Base-by-base conservation (phyloP, 2,797 vertebrate genomes). In the Pteropus rufus region DNA sequence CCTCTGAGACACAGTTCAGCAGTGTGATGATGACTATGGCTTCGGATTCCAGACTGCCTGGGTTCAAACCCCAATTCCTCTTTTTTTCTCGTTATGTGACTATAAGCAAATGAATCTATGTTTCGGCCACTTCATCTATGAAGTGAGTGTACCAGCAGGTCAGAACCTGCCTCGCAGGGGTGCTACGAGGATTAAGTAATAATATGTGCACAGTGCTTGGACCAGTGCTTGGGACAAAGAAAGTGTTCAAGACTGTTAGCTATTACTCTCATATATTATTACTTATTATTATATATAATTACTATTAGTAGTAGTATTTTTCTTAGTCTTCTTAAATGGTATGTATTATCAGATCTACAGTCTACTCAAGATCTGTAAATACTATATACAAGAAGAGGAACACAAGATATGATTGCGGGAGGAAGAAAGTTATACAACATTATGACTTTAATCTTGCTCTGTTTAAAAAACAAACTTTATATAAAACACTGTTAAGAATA, bases 281-380 rank as follows among this genome's bases (percentile, higher is more conserved):
- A 21, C 6, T 60, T 60, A n/a, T 8, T 44, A 29, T n/a, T 46
- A 56, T 29, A 39, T 46, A 44, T 79, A 19, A 70, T 56, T 81
- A 87, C 18, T 26, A 70, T 29, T 16, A 46, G 6, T 54, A 39
- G 7, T 16, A 83, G 11, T 52, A 41, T 31, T 80, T 58, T 82
- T 58, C 39, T 16, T 34, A 82, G 46, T 82, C 60, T 41, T 82
- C 58, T 91, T 95, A 85, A 75, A 82, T n/a, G 73, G 21, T n/a
- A 1, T 58, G 26, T 64, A 91, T 41, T 67, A 83, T 49, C 62
- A 69, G 69, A 80, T 60, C 77, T 79, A 54, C 82, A 79, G 26
- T 80, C 87, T 84, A 39, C 18, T 77, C 93, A 58, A 94, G 62
- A 89, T 62, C 67, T 69, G 5, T 12, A 81, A 5, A 58, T 5